Base-by-base conservation (phyloP, 2,888 invertebrate species). In the Epinotia ramella region DNA sequence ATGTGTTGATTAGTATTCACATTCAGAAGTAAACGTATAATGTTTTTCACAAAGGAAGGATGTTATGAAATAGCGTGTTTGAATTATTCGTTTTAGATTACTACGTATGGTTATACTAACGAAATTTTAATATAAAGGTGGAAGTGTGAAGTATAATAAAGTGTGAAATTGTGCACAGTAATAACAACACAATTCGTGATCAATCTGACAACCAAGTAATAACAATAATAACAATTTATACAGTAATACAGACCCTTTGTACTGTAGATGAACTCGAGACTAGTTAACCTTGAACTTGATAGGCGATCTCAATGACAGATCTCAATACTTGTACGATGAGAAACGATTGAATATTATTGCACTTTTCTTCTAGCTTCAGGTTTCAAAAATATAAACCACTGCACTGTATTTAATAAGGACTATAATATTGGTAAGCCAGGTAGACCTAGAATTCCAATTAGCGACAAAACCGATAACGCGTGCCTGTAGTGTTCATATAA, bases 281-380 rank as follows among this genome's bases (percentile, higher is more conserved):
- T 69, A 11, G 60, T 57, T 69, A 77, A 78, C 80, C 80, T 80
- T 80, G 80, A 79, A 78, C 80, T 80, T 80, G 80, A 72, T 70
- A 53, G 20, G 49, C 44, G 16, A 60, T 16, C 49, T 44, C 33
- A 49, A 18, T 73, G 68, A 73, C 57, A 49, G 16, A 60, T 16
- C 49, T 44, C 46, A 60, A 65, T 59, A 69, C 33, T 63, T 64
- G 46, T 57, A 59, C 2, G 49, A 63, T n/a, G 46, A 24, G n/a
- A 67, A 59, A 66, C 33, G n/a, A 73, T 28, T 57, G 28, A n/a
- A 44, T 49, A 53, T 46, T 56, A 64, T 18, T 49, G 9, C 20
- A 56, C 44, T 68, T 18, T 59, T 16, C 9, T 44, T 44, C 13
- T 24, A 59, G 40, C 3, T 40, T 20, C 20, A 56, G 57, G 33